These are phyloP conservation scores for Enteromius anoplus DNA, from an alignment of 2,797 vertebrate genomes.

Conservation along the genomic window DNA sequence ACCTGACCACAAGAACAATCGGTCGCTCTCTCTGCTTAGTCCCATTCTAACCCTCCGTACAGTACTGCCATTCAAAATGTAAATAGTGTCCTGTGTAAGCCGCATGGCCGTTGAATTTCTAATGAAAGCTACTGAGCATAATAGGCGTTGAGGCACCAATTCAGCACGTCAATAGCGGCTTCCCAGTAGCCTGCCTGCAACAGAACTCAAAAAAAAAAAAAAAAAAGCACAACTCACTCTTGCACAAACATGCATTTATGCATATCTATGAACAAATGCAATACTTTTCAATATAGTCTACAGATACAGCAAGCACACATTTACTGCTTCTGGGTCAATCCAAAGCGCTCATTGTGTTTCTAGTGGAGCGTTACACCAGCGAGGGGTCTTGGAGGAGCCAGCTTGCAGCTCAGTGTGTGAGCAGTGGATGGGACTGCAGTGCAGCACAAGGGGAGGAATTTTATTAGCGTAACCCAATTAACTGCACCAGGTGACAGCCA, in stretches of 20 bases:
- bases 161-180: constrained; percentile 75
- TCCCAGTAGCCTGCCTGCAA: constrained; percentile 70
- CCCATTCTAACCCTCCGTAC: constrained; percentile 60
- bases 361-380: background rate
- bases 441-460: constrained; percentile 70
- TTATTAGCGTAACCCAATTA: constrained; percentile 80
- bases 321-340: background rate
- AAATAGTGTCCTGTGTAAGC: constrained; percentile 62
- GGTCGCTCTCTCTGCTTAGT: constrained; percentile 56
- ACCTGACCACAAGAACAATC: constrained; percentile 46
- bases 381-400: constrained; percentile 27
- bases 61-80: constrained; percentile 59
- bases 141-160: constrained; percentile 81
- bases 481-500: constrained; percentile 73
- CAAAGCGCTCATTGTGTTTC: constrained; percentile 16
- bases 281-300: constrained; percentile 54
- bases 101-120: constrained; percentile 53
- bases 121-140: constrained; percentile 53
- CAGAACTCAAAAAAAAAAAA: constrained; percentile 69
- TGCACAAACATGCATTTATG: constrained; percentile 76
- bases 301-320: constrained; percentile 62
- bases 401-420: constrained; percentile 31
- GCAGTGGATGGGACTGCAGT: constrained; percentile 55
- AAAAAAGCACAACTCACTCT: constrained; percentile 67
- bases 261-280: constrained; percentile 70